Evolutionary conservation across 2,797 vertebrate species (phyloP).

Genomic region (Sebastes hubbsi): DNA sequence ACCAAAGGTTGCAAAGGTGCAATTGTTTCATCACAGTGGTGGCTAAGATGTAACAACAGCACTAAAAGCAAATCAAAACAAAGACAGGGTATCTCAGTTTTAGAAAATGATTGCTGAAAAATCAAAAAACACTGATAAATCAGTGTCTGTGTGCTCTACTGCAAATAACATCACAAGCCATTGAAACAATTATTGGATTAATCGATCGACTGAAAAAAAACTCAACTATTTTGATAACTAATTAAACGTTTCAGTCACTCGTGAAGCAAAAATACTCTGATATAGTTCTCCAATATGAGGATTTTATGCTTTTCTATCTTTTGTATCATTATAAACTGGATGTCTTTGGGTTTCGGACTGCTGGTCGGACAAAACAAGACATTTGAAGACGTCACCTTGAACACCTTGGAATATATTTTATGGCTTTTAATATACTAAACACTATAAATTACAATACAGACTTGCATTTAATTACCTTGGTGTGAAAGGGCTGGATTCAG

Average conservation of each 20-base stretch:
- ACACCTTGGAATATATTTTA: background rate
- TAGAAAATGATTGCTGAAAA: background rate
- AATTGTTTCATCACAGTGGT: background rate
- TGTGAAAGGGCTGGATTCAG: constrained; percentile 37
- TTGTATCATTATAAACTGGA: background rate
- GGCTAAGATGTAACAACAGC: too few species aligned
- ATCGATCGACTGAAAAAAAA: background rate
- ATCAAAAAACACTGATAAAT: background rate
- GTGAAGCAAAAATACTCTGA: background rate
- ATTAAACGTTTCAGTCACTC: background rate
- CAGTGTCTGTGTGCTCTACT: background rate
- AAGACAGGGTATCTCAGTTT: background rate
- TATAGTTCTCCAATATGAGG: background rate
- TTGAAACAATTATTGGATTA: background rate
- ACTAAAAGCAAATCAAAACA: too few species aligned
- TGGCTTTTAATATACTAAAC: background rate
- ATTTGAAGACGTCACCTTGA: background rate
- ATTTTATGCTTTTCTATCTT: background rate
- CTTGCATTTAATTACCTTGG: constrained; percentile 51
- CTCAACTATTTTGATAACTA: background rate
- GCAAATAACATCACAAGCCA: background rate
- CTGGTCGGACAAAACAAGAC: background rate
- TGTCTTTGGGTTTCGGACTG: background rate
- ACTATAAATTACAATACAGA: background rate
- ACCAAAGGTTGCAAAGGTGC: background rate